Evolutionary conservation across 2,888 invertebrate genomes (phyloP), one percentile per base, ranked within the genome.

Genomic region (Zeuzera pyrina): DNA sequence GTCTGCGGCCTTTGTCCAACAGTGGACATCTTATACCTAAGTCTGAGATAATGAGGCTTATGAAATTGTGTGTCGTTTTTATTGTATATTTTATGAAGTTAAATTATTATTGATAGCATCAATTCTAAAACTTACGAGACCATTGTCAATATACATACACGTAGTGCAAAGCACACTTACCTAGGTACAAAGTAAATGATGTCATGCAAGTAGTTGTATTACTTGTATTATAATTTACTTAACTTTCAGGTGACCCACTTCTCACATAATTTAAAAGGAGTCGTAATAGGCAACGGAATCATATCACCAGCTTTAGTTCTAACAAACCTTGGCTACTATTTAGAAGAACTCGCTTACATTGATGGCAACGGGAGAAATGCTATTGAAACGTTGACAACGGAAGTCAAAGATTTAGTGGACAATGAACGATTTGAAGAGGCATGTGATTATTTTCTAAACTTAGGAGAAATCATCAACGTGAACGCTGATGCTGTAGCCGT

Each of bases 201-300:
- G n/a, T n/a, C n/a, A n/a, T n/a, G n/a, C n/a, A n/a, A n/a, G n/a
- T n/a, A n/a, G n/a, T n/a, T n/a, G n/a, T 19, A 19, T 19, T 6
- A 19, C 8, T 6, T 6, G 8, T 19, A 19, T 19, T 19, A 19
- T 19, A 19, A 19, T 19, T 7, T n/a, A 10, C n/a, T 22, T 22
- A 7, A 12, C 42, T 25, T 41, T 14, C 59, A 88, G 85, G 86
- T 85, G 14, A 78, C 88, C 58, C 85, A 73, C 29, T 74, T 90
- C 16, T 61, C 77, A 7, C 86, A 87, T 41, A 90, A 91, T 48
- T 84, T 95, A 33, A 84, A 86, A 53, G 94, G 94, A 1, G 86
- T 95, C 5, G 89, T 88, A 2, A 69, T 96, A 35, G 94, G 93
- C 2, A 94, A 95, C 66, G 89, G 93, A 0, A 93, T 95, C 89